Evolutionary conservation across 2,888 invertebrate species (phyloP), one percentile per base, ranked within the genome.

Genomic region (Horisme vitalbata): DNA sequence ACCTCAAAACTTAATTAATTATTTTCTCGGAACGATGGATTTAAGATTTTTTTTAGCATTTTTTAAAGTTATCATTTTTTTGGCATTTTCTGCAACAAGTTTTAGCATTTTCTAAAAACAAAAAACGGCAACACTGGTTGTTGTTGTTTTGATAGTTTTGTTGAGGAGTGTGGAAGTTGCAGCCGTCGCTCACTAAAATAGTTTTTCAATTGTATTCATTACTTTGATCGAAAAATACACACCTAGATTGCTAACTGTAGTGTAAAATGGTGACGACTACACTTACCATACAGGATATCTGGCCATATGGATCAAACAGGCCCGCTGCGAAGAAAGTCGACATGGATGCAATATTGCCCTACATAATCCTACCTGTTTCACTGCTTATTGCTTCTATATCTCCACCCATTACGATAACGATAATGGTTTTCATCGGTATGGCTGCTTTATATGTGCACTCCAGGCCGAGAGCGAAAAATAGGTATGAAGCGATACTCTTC

Each of bases 401-500:
- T 5, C 65, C 63, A n/a, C 61, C 68, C 4, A 52, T 83, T 1
- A 88, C 89, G 4, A 68, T 83, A 27, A 71, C 78, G 41, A 59
- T 84, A 10, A 83, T 89, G 80, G 75, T 84, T 6, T 68, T 78
- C 11, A 88, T 85, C 44, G 79, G 66, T 23, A 89, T 89, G 89
- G 85, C 80, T 20, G 82, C 71, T 20, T 63, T 87, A 4, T 89
- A 89, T 49, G 83, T 85, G 1, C 68, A 79, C 32, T 81, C 85
- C 11, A 75, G 89, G 50, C 89, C 88, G 26, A 72, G 76, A n/a
- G 79, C 84, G 52, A 87, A 87, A 60, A 88, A 88, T 65, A 83
- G 88, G 89, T 87, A 45, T 21, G 45, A 37, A 28, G 9, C 8
- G 10, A 4, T 24, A 2, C n/a, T 23, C 2, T 1, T n/a, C n/a